Evolutionary conservation across 1,140 invertebrate genomes (phyloP).

Genomic region (Palaemon carinicauda): DNA sequence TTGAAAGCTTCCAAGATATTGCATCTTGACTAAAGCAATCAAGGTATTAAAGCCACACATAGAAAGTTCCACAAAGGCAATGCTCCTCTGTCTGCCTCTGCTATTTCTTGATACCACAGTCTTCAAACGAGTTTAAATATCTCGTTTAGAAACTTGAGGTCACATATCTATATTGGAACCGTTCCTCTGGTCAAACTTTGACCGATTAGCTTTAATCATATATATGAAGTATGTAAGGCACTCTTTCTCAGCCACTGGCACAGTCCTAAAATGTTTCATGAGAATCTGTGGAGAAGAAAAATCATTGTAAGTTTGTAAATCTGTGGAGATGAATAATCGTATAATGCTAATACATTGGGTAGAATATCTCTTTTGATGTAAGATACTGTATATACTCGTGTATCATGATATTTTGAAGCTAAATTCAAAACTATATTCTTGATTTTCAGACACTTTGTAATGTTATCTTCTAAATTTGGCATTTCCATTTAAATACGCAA

Average conservation of each 20-base stretch:
- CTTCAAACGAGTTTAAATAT: not conserved
- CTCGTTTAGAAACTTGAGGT: conserved; percentile 2
- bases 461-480: too few species aligned
- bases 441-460: too few species aligned
- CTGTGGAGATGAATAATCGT: too few species aligned
- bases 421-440: too few species aligned
- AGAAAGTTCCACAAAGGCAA: not conserved
- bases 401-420: too few species aligned
- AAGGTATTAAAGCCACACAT: too few species aligned
- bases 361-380: too few species aligned
- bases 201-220: conserved; percentile 93
- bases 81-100: not conserved
- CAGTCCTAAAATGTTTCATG: conserved; percentile 93
- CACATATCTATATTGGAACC: conserved; percentile 54
- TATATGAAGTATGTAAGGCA: conserved; percentile 96
- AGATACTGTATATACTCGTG: too few species aligned
- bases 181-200: conserved; percentile 86
- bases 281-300: conserved; percentile 76
- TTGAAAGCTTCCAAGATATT: too few species aligned
- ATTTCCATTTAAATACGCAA: too few species aligned
- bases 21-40: too few species aligned
- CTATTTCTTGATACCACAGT: not conserved
- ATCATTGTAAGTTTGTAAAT: not conserved
- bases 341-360: too few species aligned
- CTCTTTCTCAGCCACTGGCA: conserved; percentile 93